Base-by-base conservation (phyloP, 2,113 vertebrate genomes). In the Crotophaga sulcirostris region DNA sequence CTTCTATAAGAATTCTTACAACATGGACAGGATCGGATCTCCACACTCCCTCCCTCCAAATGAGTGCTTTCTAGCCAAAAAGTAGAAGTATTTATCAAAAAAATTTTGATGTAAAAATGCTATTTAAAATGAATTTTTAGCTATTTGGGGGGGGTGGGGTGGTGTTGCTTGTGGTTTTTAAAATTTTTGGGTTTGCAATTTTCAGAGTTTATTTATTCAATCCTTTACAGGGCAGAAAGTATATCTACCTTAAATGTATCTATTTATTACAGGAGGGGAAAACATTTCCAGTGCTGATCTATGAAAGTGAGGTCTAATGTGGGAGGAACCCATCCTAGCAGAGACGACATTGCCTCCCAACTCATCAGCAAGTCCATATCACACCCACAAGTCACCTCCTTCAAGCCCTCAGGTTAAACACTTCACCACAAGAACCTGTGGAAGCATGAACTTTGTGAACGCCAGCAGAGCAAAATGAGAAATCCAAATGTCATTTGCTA, bases 401-500 rank as follows among this genome's bases (percentile, higher is more conserved):
- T 36, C 29, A 5, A 82, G 11, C 77, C 59, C 70, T 59, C 9
- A 5, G 62, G 36, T 89, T 72, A 96, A 89, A 73, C 51, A 13
- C 24, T 90, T 59, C 91, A 69, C 73, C 72, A 87, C 55, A 77
- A 47, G 62, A 94, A 58, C 76, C 51, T 62, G 89, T 45, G 70
- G 75, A 97, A 89, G 62, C 2, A 2, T 23, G 77, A 93, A 86
- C 70, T 76, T 56, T 16, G 40, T 25, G 31, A 89, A 84, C 0
- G 4, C 67, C 58, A 77, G 56, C 67, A 87, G 44, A 95, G 44
- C 34, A 90, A 73, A 91, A 85, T 62, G 69, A 8, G 85, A 93
- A 96, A 96, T 64, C 68, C 76, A 87, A 94, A 76, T 17, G 63
- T 7, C 79, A 84, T 44, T 89, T 87, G 55, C 64, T 94, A 60